Conservation (phyloP, 2,797 vertebrate species). For the Podargus strigoides region DNA sequence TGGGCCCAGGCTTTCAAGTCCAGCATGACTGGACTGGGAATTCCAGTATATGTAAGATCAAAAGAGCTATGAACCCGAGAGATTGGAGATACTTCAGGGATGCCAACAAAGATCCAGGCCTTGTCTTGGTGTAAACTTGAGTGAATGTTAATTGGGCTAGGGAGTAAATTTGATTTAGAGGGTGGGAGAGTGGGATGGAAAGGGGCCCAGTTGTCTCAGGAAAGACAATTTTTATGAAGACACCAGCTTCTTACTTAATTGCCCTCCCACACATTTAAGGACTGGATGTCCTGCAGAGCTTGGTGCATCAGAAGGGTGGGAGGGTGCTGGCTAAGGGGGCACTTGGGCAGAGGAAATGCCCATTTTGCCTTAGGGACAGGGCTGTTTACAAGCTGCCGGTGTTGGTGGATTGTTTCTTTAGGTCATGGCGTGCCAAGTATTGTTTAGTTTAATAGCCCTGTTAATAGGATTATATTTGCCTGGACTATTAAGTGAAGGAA, state of each 20-base stretch:
- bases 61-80: background rate
- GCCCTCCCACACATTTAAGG: background rate
- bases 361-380: background rate
- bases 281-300: background rate
- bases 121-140: background rate
- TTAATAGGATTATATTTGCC: constrained; percentile 65
- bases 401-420: constrained; percentile 38
- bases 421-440: constrained; percentile 55
- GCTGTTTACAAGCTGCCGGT: constrained; percentile 36
- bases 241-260: background rate
- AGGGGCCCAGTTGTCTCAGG: background rate
- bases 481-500: constrained; percentile 54
- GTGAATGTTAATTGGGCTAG: background rate
- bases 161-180: background rate
- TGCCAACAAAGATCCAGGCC: background rate
- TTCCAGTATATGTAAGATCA: background rate
- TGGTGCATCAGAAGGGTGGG: background rate
- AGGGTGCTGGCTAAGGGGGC: background rate
- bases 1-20: background rate
- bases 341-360: constrained; percentile 15
- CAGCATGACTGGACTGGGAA: background rate
- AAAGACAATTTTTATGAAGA: background rate
- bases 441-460: constrained; percentile 58
- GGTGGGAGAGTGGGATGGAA: background rate
- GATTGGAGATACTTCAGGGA: background rate